A percentile compares a stretch with the other conserved stretches of the same genome.
Conservation (phyloP, 1,140 invertebrate genomes). For the Aphis craccivora region DNA sequence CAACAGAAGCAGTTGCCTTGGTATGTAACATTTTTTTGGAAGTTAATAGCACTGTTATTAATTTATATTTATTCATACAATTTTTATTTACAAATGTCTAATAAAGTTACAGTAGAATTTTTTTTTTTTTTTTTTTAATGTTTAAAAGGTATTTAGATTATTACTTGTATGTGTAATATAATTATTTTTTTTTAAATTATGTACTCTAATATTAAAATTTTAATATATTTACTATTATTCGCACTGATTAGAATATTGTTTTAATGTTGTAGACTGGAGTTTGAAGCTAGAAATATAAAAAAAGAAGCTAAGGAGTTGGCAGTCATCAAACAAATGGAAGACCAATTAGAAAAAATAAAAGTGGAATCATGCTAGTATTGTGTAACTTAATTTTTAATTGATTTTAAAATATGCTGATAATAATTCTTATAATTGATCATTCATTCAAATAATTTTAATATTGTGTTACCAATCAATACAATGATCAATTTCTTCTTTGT, state of each 20-base stretch:
- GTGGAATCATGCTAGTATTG: not conserved
- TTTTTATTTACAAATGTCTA: not conserved
- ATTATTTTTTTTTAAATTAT: not conserved
- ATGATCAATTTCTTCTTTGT: constrained; percentile 24
- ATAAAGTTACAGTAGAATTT: not conserved
- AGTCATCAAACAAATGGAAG: constrained; percentile 54
- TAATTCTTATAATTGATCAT: not conserved
- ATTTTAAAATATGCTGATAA: not conserved
- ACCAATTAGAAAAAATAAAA: constrained; percentile 39
- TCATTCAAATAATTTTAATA: constrained; percentile 13
- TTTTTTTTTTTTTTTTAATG: not conserved
- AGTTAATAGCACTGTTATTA: no score
- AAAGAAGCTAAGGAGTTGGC: constrained; percentile 60
- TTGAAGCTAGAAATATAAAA: constrained; percentile 61
- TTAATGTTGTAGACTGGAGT: constrained; percentile 61
- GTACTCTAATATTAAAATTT: not conserved
- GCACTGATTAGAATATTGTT: constrained; percentile 9
- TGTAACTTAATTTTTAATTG: not conserved
- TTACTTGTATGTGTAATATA: not conserved
- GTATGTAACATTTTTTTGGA: no score
- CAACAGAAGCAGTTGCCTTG: no score
- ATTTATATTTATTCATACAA: not conserved
- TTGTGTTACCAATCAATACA: constrained; percentile 33
- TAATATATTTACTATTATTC: not conserved
- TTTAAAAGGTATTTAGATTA: not conserved